A percentile compares a stretch with the other conserved stretches of the same genome.
phyloP scores from a whole-genome alignment of 1,140 invertebrate species.

The Bombus pascuorum region DNA sequence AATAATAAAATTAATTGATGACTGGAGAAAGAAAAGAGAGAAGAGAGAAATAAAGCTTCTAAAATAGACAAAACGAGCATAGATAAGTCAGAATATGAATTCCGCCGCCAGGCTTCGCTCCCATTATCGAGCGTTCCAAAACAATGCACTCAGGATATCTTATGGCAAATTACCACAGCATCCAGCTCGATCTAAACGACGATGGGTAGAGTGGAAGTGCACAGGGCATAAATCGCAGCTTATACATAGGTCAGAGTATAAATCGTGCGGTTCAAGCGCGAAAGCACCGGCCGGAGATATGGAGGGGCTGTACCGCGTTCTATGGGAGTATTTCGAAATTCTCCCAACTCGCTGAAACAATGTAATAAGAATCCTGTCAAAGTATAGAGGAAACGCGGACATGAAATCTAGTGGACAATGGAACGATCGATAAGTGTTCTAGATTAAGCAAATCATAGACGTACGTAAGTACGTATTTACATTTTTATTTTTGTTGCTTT shows the following conservation, averaged over 20 bases:
- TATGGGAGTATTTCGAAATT: constrained; percentile 9
- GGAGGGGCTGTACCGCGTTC: neutral
- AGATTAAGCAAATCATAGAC: neutral
- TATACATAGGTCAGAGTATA: constrained; percentile 15
- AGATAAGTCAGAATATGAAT: neutral
- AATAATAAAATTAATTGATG: no score
- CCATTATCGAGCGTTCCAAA: constrained; percentile 7
- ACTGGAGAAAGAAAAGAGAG: neutral
- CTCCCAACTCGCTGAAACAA: constrained; percentile 4
- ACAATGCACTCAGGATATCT: constrained; percentile 27
- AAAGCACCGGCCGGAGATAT: constrained; percentile 11
- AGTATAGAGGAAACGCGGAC: neutral
- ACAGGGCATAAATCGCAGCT: constrained; percentile 20
- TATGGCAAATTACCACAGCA: constrained; percentile 31
- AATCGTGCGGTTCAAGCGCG: constrained; percentile 22
- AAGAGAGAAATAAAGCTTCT: no score
- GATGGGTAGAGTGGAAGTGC: constrained; percentile 15
- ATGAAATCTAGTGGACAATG: constrained; percentile 8
- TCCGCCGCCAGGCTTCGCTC: neutral
- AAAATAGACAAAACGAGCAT: neutral
- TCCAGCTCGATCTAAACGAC: constrained; percentile 35
- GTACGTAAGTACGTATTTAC: neutral
- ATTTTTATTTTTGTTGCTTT: neutral
- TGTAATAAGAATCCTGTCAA: constrained; percentile 35
- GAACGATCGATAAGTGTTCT: constrained; percentile 9